Conservation (phyloP, 1,140 invertebrate species). For the Antheraea pernyi region DNA sequence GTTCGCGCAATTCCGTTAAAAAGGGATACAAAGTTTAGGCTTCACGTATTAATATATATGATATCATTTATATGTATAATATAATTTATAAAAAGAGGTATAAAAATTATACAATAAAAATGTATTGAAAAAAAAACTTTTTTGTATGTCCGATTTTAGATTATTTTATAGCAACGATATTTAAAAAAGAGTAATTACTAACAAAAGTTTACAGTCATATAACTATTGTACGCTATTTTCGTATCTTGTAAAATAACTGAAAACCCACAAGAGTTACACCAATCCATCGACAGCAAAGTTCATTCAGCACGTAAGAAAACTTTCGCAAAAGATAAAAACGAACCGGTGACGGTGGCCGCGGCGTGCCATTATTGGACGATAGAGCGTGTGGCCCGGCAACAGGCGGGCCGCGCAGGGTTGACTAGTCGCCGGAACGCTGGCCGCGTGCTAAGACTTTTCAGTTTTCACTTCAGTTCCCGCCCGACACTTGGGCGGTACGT, state of each 20-base stretch:
- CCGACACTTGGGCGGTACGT: conserved; percentile 37
- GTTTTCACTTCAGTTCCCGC: conserved; percentile 20
- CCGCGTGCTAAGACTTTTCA: conserved; percentile 24
- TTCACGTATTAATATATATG: no score
- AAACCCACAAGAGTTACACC: neutral
- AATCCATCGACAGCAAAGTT: conserved; percentile 4
- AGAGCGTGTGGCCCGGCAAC: conserved; percentile 46
- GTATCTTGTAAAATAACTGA: neutral
- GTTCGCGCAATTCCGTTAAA: no score
- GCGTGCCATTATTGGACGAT: conserved; percentile 39
- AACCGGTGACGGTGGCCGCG: conserved; percentile 31
- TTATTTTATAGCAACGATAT: no score
- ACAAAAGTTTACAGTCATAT: neutral
- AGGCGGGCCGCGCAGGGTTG: conserved; percentile 42
- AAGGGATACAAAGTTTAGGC: no score
- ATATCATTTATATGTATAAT: no score
- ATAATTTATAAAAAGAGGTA: no score
- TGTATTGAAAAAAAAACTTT: no score
- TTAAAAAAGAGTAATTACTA: neutral
- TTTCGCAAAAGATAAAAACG: conserved; percentile 27
- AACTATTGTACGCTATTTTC: neutral
- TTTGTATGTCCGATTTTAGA: no score
- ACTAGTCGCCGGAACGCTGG: conserved; percentile 32
- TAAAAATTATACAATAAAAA: no score
- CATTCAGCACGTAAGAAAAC: conserved; percentile 16